Conservation (phyloP, 2,888 invertebrate species). For the Chrysolina haemoptera region DNA sequence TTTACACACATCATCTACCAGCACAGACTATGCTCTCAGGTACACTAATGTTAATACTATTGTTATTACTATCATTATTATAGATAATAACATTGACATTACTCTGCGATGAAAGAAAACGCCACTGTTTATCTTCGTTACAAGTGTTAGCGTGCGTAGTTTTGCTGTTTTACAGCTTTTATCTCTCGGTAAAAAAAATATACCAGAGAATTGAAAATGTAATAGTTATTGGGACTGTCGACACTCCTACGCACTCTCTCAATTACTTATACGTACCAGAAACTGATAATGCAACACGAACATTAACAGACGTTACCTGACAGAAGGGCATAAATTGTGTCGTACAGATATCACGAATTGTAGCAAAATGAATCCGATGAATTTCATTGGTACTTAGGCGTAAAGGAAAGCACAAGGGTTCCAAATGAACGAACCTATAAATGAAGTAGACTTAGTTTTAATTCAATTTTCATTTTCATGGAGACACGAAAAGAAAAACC, state of each 20-base stretch:
- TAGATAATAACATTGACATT: neutral
- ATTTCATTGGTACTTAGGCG: neutral
- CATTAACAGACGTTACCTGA: conserved; percentile 5
- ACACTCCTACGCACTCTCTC: conserved; percentile 19
- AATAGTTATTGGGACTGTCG: conserved; percentile 5
- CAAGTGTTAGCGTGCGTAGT: neutral
- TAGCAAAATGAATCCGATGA: neutral
- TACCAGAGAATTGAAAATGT: conserved; percentile 2
- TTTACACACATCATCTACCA: no score
- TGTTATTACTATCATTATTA: neutral
- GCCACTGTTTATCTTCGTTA: conserved; percentile 3
- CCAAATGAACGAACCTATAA: no score
- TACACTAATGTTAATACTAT: no score
- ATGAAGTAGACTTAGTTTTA: no score
- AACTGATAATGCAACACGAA: conserved; percentile 19
- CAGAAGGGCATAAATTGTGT: neutral
- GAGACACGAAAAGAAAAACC: no score
- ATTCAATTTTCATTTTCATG: no score
- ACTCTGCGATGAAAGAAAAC: neutral
- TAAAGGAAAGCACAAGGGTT: neutral
- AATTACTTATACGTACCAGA: conserved; percentile 6
- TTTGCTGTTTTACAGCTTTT: neutral
- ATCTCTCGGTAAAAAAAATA: neutral
- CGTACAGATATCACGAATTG: neutral
- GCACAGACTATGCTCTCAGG: no score